phyloP scores from a whole-genome alignment of 2,888 invertebrate genomes.

The Branchinecta sandiegonensis region DNA sequence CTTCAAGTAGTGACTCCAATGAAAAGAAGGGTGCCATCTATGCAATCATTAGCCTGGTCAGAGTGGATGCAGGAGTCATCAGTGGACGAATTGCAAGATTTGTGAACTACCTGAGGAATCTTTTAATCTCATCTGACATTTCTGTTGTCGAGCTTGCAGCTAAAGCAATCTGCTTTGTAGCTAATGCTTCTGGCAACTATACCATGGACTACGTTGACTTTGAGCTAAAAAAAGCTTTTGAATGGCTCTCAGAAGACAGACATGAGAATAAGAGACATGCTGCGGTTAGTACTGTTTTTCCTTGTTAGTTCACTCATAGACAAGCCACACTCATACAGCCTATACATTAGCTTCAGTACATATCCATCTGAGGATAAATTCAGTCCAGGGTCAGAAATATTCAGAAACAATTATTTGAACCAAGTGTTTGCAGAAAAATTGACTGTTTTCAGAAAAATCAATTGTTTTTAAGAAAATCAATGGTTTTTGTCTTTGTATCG shows the following conservation, averaged over 20 bases:
- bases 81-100: constrained; percentile 78
- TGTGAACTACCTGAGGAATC: constrained; percentile 76
- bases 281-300: constrained; percentile 44
- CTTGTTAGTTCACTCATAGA: neutral
- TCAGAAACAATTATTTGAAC: no score
- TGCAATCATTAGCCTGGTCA: constrained; percentile 63
- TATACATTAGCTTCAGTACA: no score
- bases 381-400: no score
- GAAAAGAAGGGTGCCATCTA: constrained; percentile 91
- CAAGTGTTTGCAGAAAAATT: no score
- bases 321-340: no score
- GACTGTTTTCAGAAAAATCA: no score
- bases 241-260: constrained; percentile 80
- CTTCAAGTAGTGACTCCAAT: constrained; percentile 75
- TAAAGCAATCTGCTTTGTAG: constrained; percentile 53
- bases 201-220: constrained; percentile 96
- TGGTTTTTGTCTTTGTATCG: no score
- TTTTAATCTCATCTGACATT: constrained; percentile 77
- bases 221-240: constrained; percentile 87
- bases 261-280: constrained; percentile 83
- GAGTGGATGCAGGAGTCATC: constrained; percentile 81
- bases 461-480: no score
- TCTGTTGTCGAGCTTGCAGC: constrained; percentile 92
- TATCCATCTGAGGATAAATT: no score
- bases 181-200: constrained; percentile 58